Percentiles rank a stretch among this genome's conserved stretches.
Conservation (phyloP, 37 sponge, comb jelly and placozoan genomes). For the Ephydatia muelleri region DNA sequence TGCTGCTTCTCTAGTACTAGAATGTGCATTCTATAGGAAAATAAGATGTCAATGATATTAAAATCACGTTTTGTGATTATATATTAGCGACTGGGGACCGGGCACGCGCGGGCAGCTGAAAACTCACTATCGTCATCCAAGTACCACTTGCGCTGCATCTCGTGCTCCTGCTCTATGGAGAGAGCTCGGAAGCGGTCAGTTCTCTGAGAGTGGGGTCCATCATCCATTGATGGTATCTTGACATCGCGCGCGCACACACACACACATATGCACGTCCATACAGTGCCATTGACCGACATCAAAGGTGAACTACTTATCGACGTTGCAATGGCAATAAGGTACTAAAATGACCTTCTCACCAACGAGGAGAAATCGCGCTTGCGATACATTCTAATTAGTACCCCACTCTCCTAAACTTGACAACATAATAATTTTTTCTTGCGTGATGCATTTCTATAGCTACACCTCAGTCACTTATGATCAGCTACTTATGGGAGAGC, state of each 20-base stretch:
- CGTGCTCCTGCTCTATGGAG: constrained; percentile 78
- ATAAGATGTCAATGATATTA: too few relatives aligned
- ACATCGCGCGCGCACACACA: not conserved
- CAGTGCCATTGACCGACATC: not conserved
- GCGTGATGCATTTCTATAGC: not conserved
- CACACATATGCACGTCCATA: not conserved
- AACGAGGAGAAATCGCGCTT: constrained; percentile 48
- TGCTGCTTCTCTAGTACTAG: constrained; percentile 48
- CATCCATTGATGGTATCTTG: constrained; percentile 91
- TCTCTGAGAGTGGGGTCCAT: constrained; percentile 56
- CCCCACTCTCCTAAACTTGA: too few relatives aligned
- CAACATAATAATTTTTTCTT: too few relatives aligned
- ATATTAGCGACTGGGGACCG: too few relatives aligned
- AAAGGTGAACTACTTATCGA: constrained; percentile 33
- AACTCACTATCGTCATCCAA: constrained; percentile 76
- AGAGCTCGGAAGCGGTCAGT: constrained; percentile 91
- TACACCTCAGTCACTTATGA: not conserved
- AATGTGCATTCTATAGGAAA: constrained; percentile 67
- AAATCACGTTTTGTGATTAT: too few relatives aligned
- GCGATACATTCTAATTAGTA: constrained; percentile 49
- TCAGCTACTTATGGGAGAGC: not conserved
- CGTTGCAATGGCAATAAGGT: constrained; percentile 78
- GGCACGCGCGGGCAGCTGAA: not conserved
- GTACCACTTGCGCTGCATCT: constrained; percentile 88
- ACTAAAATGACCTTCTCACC: constrained; percentile 81